phyloP scores from a whole-genome alignment of 92 coral and sea anemone species.

The Palythoa grandis region DNA sequence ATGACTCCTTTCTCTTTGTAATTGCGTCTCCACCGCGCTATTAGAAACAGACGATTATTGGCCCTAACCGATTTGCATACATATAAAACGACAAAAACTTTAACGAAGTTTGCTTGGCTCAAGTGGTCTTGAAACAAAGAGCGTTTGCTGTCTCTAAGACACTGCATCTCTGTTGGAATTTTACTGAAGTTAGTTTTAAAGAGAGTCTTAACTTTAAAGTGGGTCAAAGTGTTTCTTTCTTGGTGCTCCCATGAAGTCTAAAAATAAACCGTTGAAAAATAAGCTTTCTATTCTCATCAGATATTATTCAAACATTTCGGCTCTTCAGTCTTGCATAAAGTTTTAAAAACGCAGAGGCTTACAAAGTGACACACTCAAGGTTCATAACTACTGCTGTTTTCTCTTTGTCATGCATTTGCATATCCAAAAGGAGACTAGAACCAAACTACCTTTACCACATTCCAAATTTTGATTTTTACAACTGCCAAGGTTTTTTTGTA shows the following conservation, averaged over 20 bases:
- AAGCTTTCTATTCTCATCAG: background rate
- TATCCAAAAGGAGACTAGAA: background rate
- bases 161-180: background rate
- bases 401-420: background rate
- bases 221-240: background rate
- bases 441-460: background rate
- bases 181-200: background rate
- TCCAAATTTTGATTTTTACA: background rate
- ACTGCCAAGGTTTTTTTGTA: background rate
- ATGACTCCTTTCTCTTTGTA: constrained; percentile 20
- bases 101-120: background rate
- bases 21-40: constrained; percentile 24
- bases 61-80: constrained; percentile 28
- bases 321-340: background rate
- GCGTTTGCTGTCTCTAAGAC: background rate
- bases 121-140: background rate
- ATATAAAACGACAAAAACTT: constrained; percentile 5
- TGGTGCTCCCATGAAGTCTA: background rate
- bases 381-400: background rate
- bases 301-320: background rate
- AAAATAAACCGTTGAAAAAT: background rate
- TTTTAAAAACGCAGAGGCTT: background rate
- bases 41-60: constrained; percentile 19
- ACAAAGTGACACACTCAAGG: background rate
- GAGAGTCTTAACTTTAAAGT: background rate